Evolutionary conservation across 2,797 vertebrate species (phyloP).

Genomic region (Holocentrus rufus): DNA sequence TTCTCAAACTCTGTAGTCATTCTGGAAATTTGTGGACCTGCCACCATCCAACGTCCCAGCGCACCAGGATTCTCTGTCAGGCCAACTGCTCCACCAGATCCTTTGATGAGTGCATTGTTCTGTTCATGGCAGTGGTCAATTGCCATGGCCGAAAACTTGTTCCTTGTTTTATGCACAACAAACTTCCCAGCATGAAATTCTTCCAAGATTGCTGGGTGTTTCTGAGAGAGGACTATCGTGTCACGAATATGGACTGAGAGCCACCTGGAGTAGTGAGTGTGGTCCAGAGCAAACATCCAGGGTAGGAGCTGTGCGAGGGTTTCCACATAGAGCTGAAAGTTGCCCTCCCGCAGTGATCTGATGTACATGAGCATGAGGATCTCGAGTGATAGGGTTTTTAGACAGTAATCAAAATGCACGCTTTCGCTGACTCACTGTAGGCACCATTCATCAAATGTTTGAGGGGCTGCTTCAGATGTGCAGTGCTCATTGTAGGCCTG

Average conservation of each 20-base stretch:
- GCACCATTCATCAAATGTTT: conserved; percentile 13
- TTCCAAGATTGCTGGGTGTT: conserved; percentile 7
- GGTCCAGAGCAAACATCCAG: conserved; percentile 25
- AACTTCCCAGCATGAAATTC: conserved; percentile 1
- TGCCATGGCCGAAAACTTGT: too few relatives aligned
- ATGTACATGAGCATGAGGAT: conserved; percentile 8
- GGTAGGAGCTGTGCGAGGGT: conserved; percentile 12
- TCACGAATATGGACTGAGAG: conserved; percentile 13
- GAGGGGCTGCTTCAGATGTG: background rate
- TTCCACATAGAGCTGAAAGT: conserved; percentile 19
- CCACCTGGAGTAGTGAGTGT: conserved; percentile 17
- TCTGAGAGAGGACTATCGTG: conserved; percentile 7
- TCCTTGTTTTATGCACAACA: conserved; percentile 10
- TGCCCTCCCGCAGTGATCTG: conserved; percentile 12
- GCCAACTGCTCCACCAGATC: too few relatives aligned
- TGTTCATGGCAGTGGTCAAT: too few relatives aligned
- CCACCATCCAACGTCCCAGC: background rate
- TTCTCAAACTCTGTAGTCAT: background rate
- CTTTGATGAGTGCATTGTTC: too few relatives aligned
- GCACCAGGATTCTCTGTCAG: too few relatives aligned
- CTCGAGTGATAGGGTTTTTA: conserved; percentile 3
- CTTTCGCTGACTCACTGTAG: conserved; percentile 1
- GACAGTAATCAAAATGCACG: conserved; percentile 18
- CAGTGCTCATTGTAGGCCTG: conserved; percentile 12
- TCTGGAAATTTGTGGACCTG: background rate